phyloP scores from a whole-genome alignment of 2,888 invertebrate species.

The Xanthorhoe designata region DNA sequence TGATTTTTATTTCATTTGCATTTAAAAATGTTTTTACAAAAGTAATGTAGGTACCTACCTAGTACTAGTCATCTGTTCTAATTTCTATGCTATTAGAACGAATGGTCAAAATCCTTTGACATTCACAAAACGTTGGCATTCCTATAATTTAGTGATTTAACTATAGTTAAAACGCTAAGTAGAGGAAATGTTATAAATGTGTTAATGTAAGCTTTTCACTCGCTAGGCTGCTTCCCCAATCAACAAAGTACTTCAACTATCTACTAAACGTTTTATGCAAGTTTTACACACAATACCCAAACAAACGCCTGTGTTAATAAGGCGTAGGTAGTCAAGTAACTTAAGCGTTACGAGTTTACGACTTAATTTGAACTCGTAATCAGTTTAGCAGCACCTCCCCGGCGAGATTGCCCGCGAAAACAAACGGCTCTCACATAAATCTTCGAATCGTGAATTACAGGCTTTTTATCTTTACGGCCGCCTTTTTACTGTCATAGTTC shows the following conservation, averaged over 20 bases:
- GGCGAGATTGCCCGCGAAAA: constrained; percentile 71
- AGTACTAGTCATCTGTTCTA: too few relatives aligned
- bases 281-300: constrained; percentile 40
- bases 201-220: not conserved
- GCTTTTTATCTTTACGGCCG: constrained; percentile 60
- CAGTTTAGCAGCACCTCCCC: constrained; percentile 64
- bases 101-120: not conserved
- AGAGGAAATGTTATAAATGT: not conserved
- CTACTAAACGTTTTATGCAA: constrained; percentile 31
- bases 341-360: constrained; percentile 79
- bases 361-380: constrained; percentile 83
- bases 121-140: not conserved
- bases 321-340: constrained; percentile 61
- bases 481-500: constrained; percentile 54
- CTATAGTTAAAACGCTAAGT: not conserved
- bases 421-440: constrained; percentile 74
- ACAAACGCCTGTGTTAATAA: constrained; percentile 68
- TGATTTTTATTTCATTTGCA: too few relatives aligned
- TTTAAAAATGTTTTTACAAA: too few relatives aligned
- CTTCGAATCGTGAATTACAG: constrained; percentile 65
- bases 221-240: constrained; percentile 8
- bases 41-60: too few relatives aligned
- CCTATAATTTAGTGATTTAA: not conserved
- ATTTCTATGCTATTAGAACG: not conserved
- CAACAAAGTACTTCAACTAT: constrained; percentile 15